Evolutionary conservation across 2,888 invertebrate species (phyloP), one percentile per base, ranked within the genome.

Genomic region (Xanthia togata): DNA sequence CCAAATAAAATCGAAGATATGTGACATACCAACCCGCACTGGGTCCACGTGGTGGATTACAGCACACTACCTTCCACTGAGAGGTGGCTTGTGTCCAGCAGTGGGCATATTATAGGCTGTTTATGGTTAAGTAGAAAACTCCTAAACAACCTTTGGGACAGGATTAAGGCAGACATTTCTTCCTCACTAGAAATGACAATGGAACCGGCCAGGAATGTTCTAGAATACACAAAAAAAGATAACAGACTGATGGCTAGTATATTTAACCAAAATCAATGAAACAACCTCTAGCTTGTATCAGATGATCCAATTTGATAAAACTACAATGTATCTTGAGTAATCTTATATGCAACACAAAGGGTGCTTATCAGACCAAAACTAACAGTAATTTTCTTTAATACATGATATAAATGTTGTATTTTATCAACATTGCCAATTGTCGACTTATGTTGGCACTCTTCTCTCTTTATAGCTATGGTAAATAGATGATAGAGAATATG

Each of bases 241-340:
- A 50, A 50, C 4, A 35, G 1, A 47, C 8, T 62, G 14, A 17
- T 38, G 12, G 4, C 14, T 17, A 62, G n/a, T 57, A 68, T 20
- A 35, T 35, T 9, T 47, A 47, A 12, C n/a, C 6, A 20, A 64
- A 50, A 50, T 38, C 71, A 68, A 63, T 82, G n/a, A 62, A 59
- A 76, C 41, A 76, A 67, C 60, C 65, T 76, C 73, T 60, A 60
- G 5, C 17, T 38, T 35, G 14, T 75, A 70, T 79, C 78, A 65
- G 84, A 84, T 84, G 81, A 65, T 80, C 84, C 35, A 69, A 38
- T 71, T 82, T 80, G 81, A 82, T 82, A 84, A 71, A 53, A 26
- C 17, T 26, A 9, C 41, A 53, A 44, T n/a, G 47, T 70, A 70
- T 70, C 41, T 57, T 72, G 38, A 78, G n/a, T 80, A 69, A 80